Percentiles rank a stretch among this genome's conserved stretches.
Conservation (phyloP, 2,113 vertebrate species). For the Zosterops hypoxanthus region DNA sequence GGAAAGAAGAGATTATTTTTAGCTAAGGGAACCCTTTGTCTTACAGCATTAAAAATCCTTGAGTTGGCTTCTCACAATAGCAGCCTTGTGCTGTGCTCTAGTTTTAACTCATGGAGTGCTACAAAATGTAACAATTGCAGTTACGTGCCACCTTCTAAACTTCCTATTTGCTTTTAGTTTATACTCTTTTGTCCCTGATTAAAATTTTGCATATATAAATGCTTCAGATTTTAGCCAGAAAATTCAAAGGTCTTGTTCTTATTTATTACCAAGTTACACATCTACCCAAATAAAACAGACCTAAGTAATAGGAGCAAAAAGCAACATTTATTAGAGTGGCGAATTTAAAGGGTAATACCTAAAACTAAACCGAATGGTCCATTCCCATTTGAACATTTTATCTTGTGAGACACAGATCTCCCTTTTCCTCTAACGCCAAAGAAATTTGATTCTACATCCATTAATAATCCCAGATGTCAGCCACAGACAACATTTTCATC, state of each 20-base stretch:
- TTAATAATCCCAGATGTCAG: constrained; percentile 70
- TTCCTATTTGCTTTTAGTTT: neutral
- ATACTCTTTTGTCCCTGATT: neutral
- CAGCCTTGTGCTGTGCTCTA: constrained; percentile 30
- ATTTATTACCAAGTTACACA: neutral
- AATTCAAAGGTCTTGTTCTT: neutral
- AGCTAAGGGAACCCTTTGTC: constrained; percentile 72
- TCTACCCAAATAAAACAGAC: neutral
- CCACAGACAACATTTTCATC: constrained; percentile 62
- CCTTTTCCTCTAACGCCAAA: constrained; percentile 57
- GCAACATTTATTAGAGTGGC: neutral
- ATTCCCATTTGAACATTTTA: constrained; percentile 45
- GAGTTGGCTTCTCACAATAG: constrained; percentile 51
- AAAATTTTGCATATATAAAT: neutral
- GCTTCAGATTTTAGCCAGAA: neutral
- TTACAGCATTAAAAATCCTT: constrained; percentile 53
- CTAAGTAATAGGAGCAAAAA: neutral
- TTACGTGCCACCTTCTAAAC: neutral
- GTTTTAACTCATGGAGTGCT: constrained; percentile 32
- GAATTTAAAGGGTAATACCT: neutral
- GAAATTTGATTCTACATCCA: constrained; percentile 46
- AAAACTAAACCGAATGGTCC: constrained; percentile 30
- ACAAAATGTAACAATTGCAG: neutral
- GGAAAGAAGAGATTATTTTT: constrained; percentile 72
- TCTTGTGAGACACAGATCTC: constrained; percentile 33